These are phyloP conservation scores for Asarcornis scutulata DNA, from an alignment of 2,113 vertebrate genomes.

Conservation along the genomic window DNA sequence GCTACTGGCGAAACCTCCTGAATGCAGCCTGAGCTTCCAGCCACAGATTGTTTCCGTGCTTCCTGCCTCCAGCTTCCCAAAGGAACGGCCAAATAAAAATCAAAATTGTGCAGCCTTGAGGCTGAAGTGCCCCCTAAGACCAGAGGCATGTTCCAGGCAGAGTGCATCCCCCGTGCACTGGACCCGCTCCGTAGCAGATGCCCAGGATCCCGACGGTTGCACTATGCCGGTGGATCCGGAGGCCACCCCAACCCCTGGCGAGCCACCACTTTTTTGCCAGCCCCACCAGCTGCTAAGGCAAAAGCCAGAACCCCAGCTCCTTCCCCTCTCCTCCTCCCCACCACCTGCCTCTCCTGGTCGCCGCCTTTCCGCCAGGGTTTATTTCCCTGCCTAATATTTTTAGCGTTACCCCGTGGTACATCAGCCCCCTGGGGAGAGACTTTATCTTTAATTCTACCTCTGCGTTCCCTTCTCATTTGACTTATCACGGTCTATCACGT, in stretches of 20 bases:
- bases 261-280: conserved; percentile 18
- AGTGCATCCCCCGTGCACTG: too few species aligned
- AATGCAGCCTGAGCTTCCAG: conserved; percentile 57
- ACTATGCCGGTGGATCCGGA: fast-evolving
- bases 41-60: conserved; percentile 42
- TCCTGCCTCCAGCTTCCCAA: conserved; percentile 48
- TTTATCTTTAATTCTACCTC: not conserved
- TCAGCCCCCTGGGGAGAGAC: not conserved
- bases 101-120: not conserved
- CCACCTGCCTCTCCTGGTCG: not conserved
- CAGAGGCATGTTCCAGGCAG: not conserved
- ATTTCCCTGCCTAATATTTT: not conserved
- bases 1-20: conserved; percentile 23
- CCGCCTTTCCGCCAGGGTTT: not conserved
- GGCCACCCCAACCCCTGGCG: conserved; percentile 20
- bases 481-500: not conserved
- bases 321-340: not conserved
- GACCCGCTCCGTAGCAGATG: not conserved
- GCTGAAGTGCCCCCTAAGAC: not conserved
- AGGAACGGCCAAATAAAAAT: not conserved
- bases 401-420: not conserved
- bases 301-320: not conserved
- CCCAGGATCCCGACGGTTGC: fast-evolving
- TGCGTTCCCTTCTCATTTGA: not conserved
- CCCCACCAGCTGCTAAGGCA: conserved; percentile 29